Conservation (phyloP, 2,113 vertebrate genomes). For the Chelonoidis abingdonii region DNA sequence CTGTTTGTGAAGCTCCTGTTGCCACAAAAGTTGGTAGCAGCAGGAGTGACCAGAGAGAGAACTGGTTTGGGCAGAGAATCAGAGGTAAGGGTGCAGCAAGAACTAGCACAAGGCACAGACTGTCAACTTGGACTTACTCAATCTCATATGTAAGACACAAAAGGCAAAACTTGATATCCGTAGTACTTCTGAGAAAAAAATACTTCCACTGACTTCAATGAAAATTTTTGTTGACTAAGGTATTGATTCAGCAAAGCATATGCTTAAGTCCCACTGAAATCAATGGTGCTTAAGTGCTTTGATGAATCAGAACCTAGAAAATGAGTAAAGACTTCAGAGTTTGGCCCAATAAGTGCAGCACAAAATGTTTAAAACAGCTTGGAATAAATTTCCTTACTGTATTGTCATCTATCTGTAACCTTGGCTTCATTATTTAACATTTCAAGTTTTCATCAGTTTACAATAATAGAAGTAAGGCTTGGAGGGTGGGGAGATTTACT, state of each 20-base stretch:
- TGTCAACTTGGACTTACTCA: background rate
- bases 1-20: slow-evolving; percentile 37
- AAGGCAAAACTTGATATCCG: background rate
- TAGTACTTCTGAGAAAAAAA: background rate
- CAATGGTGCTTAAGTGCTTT: slow-evolving; percentile 11
- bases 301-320: slow-evolving; percentile 58
- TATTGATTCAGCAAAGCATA: background rate
- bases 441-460: slow-evolving; percentile 37
- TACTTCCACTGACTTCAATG: background rate
- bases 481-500: background rate
- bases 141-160: background rate
- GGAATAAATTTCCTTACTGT: slow-evolving; percentile 44
- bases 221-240: slow-evolving; percentile 27
- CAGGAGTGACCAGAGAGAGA: slow-evolving; percentile 59
- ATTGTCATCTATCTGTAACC: slow-evolving; percentile 20
- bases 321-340: slow-evolving; percentile 42
- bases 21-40: background rate
- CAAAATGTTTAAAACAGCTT: slow-evolving; percentile 4
- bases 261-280: slow-evolving; percentile 15
- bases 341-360: slow-evolving; percentile 9
- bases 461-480: slow-evolving; percentile 5
- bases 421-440: slow-evolving; percentile 37
- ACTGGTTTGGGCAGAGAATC: slow-evolving; percentile 65
- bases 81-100: background rate
- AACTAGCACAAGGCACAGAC: slow-evolving; percentile 9